Evolutionary conservation across 2,888 invertebrate genomes (phyloP), one percentile per base, ranked within the genome.

Genomic region (Noctua janthe): DNA sequence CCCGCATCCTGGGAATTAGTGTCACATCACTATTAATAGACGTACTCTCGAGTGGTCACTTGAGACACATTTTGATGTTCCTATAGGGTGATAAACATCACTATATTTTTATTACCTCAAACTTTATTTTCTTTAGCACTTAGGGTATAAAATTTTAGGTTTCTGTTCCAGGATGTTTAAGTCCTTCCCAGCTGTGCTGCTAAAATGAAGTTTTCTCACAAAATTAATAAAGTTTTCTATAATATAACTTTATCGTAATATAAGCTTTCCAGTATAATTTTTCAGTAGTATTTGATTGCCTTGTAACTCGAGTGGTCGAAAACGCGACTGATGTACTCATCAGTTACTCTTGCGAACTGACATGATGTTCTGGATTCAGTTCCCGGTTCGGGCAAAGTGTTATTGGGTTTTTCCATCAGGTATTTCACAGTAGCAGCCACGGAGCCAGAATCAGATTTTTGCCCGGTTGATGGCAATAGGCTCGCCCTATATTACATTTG

Each of bases 1-100:
- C 73, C 56, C 62, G 73, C 1, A 10, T 47, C 56, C 62, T 70
- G 49, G 56, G 70, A 51, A 74, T 43, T 39, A 6, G 20, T 62
- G 70, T 39, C 6, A 75, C 80, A 74, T 66, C 86, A 86, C 86
- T 85, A 77, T 47, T 47, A n/a, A 69, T 69, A 69, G 69, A 66
- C 39, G 47, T 56, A 43, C 35, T n/a, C 29, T 39, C 43, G 43
- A 85, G 74, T 77, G 83, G 85, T 85, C 83, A 86, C 80, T 83
- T 49, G 77, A 83, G 86, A 80, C 76, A 86, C 72, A 77, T 80
- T 80, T 80, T 83, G 67, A 73, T 62, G 67, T 67, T 78, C 67
- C 59, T 67, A 82, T 70, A 8, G 54, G 54, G 85, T 83, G 35
- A 86, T 80, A 83, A 85, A 85, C 76, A 80, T 80, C 74, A 66